Evolutionary conservation across 2,113 vertebrate species (phyloP).

Genomic region (Dendrocopos noguchii): DNA sequence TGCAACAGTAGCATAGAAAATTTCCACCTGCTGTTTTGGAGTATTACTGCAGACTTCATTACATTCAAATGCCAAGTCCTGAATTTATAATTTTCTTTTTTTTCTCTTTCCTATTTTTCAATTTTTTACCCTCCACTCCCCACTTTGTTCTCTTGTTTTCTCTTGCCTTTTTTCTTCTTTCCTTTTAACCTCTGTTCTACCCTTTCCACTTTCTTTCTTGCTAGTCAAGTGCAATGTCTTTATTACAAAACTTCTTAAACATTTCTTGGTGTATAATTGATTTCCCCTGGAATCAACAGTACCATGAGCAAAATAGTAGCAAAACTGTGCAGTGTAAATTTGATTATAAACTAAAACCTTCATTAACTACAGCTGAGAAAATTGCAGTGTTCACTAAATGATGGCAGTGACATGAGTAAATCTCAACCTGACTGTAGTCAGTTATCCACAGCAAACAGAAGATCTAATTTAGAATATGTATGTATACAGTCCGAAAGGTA

Average conservation of each 20-base stretch:
- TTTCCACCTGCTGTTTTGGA: background rate
- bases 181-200: background rate
- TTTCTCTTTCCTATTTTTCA: background rate
- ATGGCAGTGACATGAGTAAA: background rate
- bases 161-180: background rate
- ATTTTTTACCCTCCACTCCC: background rate
- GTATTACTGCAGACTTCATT: background rate
- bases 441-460: background rate
- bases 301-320: background rate
- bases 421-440: background rate
- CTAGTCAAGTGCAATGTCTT: background rate
- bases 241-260: background rate
- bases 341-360: slow-evolving; percentile 3
- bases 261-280: background rate
- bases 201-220: background rate
- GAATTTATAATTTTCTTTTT: background rate
- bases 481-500: background rate
- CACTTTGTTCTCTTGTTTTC: background rate
- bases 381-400: background rate
- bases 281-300: background rate
- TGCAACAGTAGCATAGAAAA: background rate
- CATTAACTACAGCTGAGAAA: slow-evolving; percentile 8
- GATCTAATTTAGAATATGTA: background rate
- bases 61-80: background rate
- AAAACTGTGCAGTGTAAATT: background rate